Conservation (phyloP, 2,888 invertebrate species). For the Lathronympha strigana region DNA sequence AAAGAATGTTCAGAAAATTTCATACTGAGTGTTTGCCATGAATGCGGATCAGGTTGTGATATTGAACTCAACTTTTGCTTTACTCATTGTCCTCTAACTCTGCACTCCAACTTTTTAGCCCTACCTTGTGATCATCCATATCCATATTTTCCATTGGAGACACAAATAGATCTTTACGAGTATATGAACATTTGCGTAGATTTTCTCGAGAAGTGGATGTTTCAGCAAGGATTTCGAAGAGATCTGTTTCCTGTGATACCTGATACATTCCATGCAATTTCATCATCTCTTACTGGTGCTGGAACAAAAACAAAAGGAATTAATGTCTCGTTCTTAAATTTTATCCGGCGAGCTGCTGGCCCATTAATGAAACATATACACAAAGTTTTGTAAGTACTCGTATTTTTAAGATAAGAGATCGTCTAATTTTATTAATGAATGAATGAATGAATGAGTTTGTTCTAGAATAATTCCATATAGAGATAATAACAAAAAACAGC, state of each 20-base stretch:
- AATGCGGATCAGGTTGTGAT: constrained; percentile 65
- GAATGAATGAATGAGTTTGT: no score
- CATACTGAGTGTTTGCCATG: constrained; percentile 61
- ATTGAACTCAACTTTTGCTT: constrained; percentile 70
- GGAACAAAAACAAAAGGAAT: constrained; percentile 68
- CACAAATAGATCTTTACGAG: constrained; percentile 59
- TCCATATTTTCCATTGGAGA: constrained; percentile 67
- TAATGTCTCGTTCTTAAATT: constrained; percentile 72
- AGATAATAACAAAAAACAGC: no score
- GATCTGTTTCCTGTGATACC: constrained; percentile 76
- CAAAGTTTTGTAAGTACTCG: constrained; percentile 64
- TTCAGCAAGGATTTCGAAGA: constrained; percentile 76
- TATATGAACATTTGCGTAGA: constrained; percentile 63
- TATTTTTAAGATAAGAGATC: not conserved
- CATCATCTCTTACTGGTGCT: constrained; percentile 56
- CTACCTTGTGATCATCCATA: constrained; percentile 63
- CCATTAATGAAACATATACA: constrained; percentile 73
- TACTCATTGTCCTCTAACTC: constrained; percentile 69
- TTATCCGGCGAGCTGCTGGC: constrained; percentile 71
- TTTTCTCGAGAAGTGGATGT: constrained; percentile 79
- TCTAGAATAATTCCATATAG: no score
- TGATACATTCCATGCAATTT: constrained; percentile 73
- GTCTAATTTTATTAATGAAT: no score
- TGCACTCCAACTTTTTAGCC: constrained; percentile 61
- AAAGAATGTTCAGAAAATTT: constrained; percentile 54